phyloP scores from a whole-genome alignment of 2,113 vertebrate species.

The Trinectes maculatus region DNA sequence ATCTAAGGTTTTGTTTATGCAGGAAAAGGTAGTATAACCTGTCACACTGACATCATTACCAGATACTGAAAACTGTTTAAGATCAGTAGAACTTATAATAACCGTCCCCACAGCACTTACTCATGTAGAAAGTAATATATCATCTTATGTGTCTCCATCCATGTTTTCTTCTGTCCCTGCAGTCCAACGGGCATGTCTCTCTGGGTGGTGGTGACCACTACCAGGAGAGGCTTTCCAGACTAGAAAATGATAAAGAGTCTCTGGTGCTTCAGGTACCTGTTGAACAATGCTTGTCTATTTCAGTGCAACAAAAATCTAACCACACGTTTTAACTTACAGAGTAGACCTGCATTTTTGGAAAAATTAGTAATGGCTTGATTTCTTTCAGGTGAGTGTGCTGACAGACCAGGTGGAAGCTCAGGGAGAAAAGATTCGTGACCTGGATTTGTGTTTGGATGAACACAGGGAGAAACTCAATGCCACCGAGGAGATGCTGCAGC shows the following conservation, averaged over 20 bases:
- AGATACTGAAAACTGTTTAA: neutral
- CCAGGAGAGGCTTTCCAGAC: slow-evolving; percentile 92
- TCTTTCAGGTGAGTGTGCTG: slow-evolving; percentile 91
- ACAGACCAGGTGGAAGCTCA: slow-evolving; percentile 99
- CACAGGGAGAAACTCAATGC: slow-evolving; percentile 95
- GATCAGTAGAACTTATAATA: neutral
- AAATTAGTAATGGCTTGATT: neutral
- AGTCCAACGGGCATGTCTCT: slow-evolving; percentile 94
- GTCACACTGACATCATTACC: slow-evolving; percentile 4
- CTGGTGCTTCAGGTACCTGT: slow-evolving; percentile 92
- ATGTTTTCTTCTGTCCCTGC: slow-evolving; percentile 46
- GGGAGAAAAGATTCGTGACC: slow-evolving; percentile 96
- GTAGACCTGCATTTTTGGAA: too few species aligned
- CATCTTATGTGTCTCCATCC: slow-evolving; percentile 9
- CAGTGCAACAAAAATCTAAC: neutral
- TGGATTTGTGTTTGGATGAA: slow-evolving; percentile 95
- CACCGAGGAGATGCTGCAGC: slow-evolving; percentile 96
- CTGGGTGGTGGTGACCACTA: slow-evolving; percentile 90
- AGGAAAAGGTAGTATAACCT: slow-evolving; percentile 14
- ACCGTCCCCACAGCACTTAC: neutral
- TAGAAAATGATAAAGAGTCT: slow-evolving; percentile 97
- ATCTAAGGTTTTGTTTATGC: slow-evolving; percentile 71
- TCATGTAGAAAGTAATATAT: neutral
- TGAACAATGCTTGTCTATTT: neutral
- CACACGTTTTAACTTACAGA: neutral